These are phyloP conservation scores for Leptatherina wallacei DNA, from an alignment of 2,797 vertebrate species.

Conservation along the genomic window DNA sequence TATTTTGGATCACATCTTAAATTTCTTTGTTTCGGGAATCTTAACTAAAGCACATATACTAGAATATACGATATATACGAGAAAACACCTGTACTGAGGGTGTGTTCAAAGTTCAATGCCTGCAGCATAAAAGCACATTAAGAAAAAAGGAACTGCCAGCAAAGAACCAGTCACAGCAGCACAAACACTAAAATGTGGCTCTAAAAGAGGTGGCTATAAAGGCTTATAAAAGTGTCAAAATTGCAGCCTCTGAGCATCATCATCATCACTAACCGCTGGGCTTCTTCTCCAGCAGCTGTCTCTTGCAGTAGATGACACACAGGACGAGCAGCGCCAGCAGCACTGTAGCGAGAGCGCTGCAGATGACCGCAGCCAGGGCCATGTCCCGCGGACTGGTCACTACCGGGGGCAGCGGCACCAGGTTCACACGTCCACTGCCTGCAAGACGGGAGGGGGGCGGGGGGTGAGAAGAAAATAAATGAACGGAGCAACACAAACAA, in stretches of 20 bases:
- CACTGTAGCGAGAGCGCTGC: constrained; percentile 94
- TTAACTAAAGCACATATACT: constrained; percentile 19
- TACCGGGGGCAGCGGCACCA: constrained; percentile 90
- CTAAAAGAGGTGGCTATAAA: too few relatives aligned
- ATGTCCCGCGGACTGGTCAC: constrained; percentile 93
- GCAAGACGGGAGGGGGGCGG: constrained; percentile 9
- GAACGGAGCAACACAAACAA: background rate
- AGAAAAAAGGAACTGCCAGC: background rate
- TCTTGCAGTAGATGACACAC: constrained; percentile 96
- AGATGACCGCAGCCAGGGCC: constrained; percentile 94
- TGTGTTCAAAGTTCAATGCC: constrained; percentile 22
- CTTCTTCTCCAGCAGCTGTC: constrained; percentile 97
- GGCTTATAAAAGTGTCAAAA: background rate
- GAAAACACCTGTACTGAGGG: constrained; percentile 13
- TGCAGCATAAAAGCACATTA: background rate
- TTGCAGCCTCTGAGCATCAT: background rate
- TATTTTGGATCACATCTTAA: constrained; percentile 5
- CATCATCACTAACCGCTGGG: constrained; percentile 83
- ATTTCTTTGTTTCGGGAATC: constrained; percentile 19
- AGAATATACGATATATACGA: constrained; percentile 15
- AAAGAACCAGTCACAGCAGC: background rate
- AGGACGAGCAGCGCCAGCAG: constrained; percentile 94
- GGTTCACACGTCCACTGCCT: constrained; percentile 94
- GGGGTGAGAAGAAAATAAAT: background rate
- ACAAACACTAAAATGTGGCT: too few relatives aligned